phyloP scores from a whole-genome alignment of 1,140 invertebrate species.

The Coptotermes formosanus region DNA sequence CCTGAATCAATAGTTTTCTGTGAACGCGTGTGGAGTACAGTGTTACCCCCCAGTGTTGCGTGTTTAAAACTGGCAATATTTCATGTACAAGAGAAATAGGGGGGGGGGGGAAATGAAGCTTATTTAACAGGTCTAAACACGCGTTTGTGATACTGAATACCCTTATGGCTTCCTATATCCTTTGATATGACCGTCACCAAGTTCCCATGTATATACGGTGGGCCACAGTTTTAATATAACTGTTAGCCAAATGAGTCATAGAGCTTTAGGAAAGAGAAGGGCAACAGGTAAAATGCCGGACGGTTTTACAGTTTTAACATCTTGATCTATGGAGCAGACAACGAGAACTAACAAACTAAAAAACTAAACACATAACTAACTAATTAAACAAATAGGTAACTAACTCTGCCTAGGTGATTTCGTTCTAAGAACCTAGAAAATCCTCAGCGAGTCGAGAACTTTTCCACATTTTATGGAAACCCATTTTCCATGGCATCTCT shows the following conservation, averaged over 20 bases:
- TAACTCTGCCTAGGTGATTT: too few species aligned
- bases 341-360: too few species aligned
- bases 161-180: background rate
- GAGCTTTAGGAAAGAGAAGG: too few species aligned
- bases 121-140: slow-evolving; percentile 17
- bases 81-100: background rate
- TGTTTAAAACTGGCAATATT: slow-evolving; percentile 17
- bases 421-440: too few species aligned
- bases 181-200: background rate
- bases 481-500: too few species aligned
- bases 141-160: slow-evolving; percentile 1
- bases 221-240: background rate
- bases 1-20: background rate
- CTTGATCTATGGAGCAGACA: too few species aligned
- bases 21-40: background rate
- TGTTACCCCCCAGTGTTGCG: background rate
- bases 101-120: background rate
- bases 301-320: too few species aligned
- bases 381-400: too few species aligned
- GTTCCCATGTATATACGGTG: background rate
- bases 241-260: background rate
- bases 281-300: background rate
- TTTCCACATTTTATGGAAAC: too few species aligned
- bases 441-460: too few species aligned
- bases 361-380: too few species aligned